These are phyloP conservation scores for Aphelinus atriplicis DNA, from an alignment of 1,140 invertebrate genomes.

Conservation along the genomic window DNA sequence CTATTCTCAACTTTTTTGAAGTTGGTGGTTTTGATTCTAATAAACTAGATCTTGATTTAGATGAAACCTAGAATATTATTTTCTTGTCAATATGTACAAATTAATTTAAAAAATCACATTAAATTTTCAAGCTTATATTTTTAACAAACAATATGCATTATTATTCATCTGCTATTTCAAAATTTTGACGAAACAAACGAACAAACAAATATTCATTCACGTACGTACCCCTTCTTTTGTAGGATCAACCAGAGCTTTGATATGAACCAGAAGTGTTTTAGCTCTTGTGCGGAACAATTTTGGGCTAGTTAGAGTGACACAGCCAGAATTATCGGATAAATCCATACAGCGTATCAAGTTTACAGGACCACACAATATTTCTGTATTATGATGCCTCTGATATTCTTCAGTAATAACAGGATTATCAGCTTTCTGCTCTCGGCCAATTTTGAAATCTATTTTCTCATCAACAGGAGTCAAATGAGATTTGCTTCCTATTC, in stretches of 20 bases:
- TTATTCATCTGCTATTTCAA: no score
- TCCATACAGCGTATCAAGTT: constrained; percentile 83
- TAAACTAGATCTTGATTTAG: constrained; percentile 55
- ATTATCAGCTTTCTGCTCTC: constrained; percentile 73
- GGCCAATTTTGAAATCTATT: constrained; percentile 69
- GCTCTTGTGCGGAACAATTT: constrained; percentile 82
- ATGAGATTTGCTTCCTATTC: constrained; percentile 71
- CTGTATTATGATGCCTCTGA: constrained; percentile 85
- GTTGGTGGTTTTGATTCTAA: constrained; percentile 61
- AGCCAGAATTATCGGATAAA: constrained; percentile 83
- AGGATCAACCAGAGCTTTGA: constrained; percentile 80
- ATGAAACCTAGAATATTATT: constrained; percentile 35
- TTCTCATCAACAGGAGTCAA: constrained; percentile 69
- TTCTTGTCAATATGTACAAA: no score
- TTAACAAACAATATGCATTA: background rate
- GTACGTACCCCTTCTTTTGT: constrained; percentile 67
- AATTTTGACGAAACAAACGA: no score
- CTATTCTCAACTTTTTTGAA: constrained; percentile 63
- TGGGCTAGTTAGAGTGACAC: constrained; percentile 86
- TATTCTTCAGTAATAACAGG: constrained; percentile 84
- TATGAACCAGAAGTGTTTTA: constrained; percentile 84
- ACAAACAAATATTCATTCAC: background rate
- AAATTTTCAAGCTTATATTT: background rate
- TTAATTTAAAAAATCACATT: background rate
- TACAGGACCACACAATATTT: constrained; percentile 89